Evolutionary conservation across 2,888 invertebrate species (phyloP), one percentile per base, ranked within the genome.

Genomic region (Hyalella azteca): DNA sequence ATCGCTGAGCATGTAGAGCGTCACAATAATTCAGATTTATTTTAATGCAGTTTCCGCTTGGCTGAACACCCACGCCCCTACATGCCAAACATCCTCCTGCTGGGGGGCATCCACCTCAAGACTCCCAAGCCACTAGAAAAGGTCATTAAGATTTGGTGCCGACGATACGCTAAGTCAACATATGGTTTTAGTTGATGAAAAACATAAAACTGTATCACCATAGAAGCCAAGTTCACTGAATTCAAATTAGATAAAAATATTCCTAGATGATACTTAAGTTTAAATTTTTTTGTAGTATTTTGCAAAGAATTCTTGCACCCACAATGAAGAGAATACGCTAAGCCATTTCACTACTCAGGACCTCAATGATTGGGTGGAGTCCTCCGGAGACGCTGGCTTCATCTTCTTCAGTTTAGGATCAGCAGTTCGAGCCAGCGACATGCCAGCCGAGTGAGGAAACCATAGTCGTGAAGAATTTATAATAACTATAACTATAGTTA

Each of bases 351-450:
- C 19, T 36, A 29, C 39, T 2, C 78, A 82, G 82, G 82, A 82
- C 7, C 59, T 82, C n/a, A 79, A 79, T 45, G 80, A 82, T 3
- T 82, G 82, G 82, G 82, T 80, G 26, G 41, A 76, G 41, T 78
- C 78, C 4, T 50, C 82, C 39, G 80, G 82, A 15, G 54, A 80
- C 9, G 80, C 76, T n/a, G 82, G 82, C n/a, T 78, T 82, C 45
- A 80, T 82, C 15, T 82, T 45, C 80, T 82, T 82, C 79, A 82
- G 82, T 77, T 48, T 82, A 13, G 82, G 82, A 4, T 80, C 82
- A 15, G 77, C 73, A 19, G 78, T 82, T 11, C 60, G 13, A 5
- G 49, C 80, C 0, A 73, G 66, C 26, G n/a, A n/a, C 36, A 73
- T 82, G 54, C 80, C 82, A n/a, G 76, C 50, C 22, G 75, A 80